Base-by-base conservation (phyloP, 1,140 invertebrate species). In the Paracyclopina nana region DNA sequence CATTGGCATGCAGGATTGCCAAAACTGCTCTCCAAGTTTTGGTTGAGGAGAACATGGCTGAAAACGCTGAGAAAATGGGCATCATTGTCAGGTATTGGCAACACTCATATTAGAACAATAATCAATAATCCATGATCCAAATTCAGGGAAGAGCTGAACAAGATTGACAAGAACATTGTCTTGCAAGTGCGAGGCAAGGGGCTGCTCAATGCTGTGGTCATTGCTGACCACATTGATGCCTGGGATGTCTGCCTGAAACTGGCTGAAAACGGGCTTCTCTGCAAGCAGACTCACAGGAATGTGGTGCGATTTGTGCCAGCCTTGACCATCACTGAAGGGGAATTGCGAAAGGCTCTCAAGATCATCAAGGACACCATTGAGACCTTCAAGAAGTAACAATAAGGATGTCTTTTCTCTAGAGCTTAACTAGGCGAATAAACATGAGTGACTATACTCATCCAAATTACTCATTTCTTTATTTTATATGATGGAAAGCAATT, bases 281-380 rank as follows among this genome's bases (percentile, higher is more conserved):
- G 91, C 0, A 99, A 98, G 67, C 86, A 90, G 0, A 97, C 94
- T 0, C 92, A 97, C 61, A 82, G 81, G 1, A 79, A 90, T 58
- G 90, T 88, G 50, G 90, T 99, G 52, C 72, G 94, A 56, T 77
- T 99, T 58, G 82, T 92, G 0, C 94, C 94, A 6, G 91, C 94
- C 0, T 69, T 98, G 1, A 71, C 80, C 42, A 95, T 99, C 50
- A 90, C 63, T 5, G 77, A 92, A 58, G 58, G 70, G 20, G 79
- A 98, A 66, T 64, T 96, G 46, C 55, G 68, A 1, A 77, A 94
- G 59, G 80, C 81, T 56, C 63, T 74, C 11, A 68, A 77, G 12
- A 95, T 98, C 53, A 95, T 98, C 56, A 68, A 68, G 43, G 69
- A 73, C 34, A 78, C 80, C 11, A 57, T 72, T 6, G n/a, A n/a